Percentiles rank a stretch among this genome's conserved stretches.
Evolutionary conservation across 2,888 invertebrate genomes (phyloP).

Genomic region (Alcis repandata): DNA sequence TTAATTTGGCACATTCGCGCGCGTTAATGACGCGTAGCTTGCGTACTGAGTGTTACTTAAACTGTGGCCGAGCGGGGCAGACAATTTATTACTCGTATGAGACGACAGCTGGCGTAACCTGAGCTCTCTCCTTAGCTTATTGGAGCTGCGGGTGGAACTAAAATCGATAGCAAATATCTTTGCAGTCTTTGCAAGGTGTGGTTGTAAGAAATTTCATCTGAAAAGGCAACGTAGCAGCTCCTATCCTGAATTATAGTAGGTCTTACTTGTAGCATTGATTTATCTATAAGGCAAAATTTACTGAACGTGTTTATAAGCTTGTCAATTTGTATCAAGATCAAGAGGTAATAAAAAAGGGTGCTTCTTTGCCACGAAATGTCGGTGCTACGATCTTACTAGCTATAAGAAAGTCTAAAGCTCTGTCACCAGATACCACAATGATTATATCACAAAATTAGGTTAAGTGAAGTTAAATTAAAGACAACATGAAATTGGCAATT

Average conservation of each 20-base stretch:
- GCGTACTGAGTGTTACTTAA: conserved; percentile 10
- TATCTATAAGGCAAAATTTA: too few relatives aligned
- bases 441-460: too few relatives aligned
- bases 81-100: conserved; percentile 71
- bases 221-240: too few relatives aligned
- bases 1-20: conserved; percentile 82
- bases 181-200: not conserved
- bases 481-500: not conserved
- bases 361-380: not conserved
- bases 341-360: not conserved
- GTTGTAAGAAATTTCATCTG: too few relatives aligned
- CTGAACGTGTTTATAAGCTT: too few relatives aligned
- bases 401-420: too few relatives aligned
- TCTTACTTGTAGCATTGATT: too few relatives aligned
- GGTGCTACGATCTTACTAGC: not conserved
- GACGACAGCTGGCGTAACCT: conserved; percentile 60
- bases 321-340: too few relatives aligned
- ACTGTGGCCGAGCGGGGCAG: conserved; percentile 28
- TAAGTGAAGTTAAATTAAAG: too few relatives aligned
- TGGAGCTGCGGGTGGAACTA: not conserved
- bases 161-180: conserved; percentile 10
- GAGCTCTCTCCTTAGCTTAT: conserved; percentile 47
- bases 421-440: too few relatives aligned
- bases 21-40: conserved; percentile 77
- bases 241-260: too few relatives aligned